These are phyloP conservation scores for Sebastes steindachneri DNA, from an alignment of 2,797 vertebrate genomes.

Conservation along the genomic window DNA sequence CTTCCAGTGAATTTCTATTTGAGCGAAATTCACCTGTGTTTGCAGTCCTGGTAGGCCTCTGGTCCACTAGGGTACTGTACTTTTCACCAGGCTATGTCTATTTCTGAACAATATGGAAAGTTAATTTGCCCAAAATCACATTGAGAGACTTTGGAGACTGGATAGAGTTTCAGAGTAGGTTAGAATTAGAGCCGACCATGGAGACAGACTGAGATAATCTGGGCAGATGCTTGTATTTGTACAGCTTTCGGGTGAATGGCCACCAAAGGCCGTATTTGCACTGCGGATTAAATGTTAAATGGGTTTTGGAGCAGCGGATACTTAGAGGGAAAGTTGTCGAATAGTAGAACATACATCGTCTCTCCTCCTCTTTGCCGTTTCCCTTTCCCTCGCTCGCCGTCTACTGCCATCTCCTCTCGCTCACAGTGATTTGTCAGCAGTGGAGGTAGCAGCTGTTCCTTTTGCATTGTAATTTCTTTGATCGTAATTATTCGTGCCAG, in stretches of 20 bases:
- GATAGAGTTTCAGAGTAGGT: constrained; percentile 50
- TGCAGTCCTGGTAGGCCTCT: constrained; percentile 37
- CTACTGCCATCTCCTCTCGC: constrained; percentile 43
- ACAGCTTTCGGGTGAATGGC: constrained; percentile 63
- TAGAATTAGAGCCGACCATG: constrained; percentile 47
- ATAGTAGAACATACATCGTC: constrained; percentile 31
- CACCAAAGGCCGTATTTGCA: constrained; percentile 63
- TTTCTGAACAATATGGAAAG: constrained; percentile 33
- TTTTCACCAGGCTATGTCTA: constrained; percentile 37
- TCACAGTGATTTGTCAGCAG: constrained; percentile 76
- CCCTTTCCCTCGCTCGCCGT: constrained; percentile 11
- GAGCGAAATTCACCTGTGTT: constrained; percentile 33
- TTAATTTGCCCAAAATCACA: constrained; percentile 9
- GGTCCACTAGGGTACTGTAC: constrained; percentile 11
- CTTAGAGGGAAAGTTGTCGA: constrained; percentile 59
- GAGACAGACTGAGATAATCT: constrained; percentile 67
- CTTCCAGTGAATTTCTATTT: constrained; percentile 36
- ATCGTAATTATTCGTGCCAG: constrained; percentile 78
- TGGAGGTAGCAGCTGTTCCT: constrained; percentile 78
- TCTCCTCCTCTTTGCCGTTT: constrained; percentile 61
- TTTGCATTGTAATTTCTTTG: constrained; percentile 79
- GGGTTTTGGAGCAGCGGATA: constrained; percentile 58
- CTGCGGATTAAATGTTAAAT: constrained; percentile 72
- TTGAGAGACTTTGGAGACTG: constrained; percentile 23
- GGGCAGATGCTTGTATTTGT: constrained; percentile 74